Base-by-base conservation (phyloP, 2,113 vertebrate species). In the Lepidothrix coronata region DNA sequence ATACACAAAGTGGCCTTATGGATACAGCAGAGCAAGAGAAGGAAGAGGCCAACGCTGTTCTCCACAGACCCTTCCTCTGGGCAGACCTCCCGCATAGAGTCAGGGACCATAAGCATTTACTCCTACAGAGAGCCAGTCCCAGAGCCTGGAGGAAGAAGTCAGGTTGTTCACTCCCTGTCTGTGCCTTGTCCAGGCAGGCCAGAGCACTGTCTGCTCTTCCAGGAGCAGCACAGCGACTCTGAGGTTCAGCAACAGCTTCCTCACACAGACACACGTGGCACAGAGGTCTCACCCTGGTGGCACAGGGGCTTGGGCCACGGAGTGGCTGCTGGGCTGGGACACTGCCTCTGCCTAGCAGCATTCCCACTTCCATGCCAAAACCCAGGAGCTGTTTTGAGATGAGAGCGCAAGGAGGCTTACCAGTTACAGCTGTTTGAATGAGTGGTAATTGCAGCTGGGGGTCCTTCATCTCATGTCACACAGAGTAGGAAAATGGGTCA, bases 401-500 rank as follows among this genome's bases (percentile, higher is more conserved):
- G 52, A 23, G 71, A 89, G 76, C 58, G 54, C 28, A 25, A 35
- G 68, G 6, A 58, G 11, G 30, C 66, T 88, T 83, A 85, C 88
- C 91, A 6, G 85, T 94, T 94, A 75, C 94, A 95, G 94, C 79
- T 85, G 91, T 96, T 88, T 54, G 91, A 96, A 87, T 21, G 44
- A 96, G 89, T 58, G 79, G 72, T 91, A 87, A 97, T 59, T 97
- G 92, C 90, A 95, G 89, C 87, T 73, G 95, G 82, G 61, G 85
- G 95, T 94, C 91, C 65, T 68, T 94, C 89, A 51, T 94, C 88
- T 82, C 13, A 2, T 89, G 89, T 96, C 97, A 96, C 28, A 4
- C 4, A 6, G 78, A 96, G 94, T 24, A 90, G 92, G 95, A 97
- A 97, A 98, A 95, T 87, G 85, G 97, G 97, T 98, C 97, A 97